Percentiles rank a stretch among this genome's conserved stretches.
Evolutionary conservation across 2,797 vertebrate genomes (phyloP).

Genomic region (Hylomyscus alleni): DNA sequence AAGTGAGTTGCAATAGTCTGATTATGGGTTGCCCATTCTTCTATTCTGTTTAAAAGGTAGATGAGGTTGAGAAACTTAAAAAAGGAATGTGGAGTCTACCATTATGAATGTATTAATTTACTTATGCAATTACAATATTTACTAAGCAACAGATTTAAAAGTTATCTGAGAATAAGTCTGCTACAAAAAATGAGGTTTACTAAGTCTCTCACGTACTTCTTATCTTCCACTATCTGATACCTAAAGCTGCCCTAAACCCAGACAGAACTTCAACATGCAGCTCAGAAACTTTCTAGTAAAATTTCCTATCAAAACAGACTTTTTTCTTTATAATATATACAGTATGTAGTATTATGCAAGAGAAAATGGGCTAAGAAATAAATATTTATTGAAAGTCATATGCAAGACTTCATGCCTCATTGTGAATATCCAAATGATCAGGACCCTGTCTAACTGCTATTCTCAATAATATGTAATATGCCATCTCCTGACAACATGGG

Average conservation of each 20-base stretch:
- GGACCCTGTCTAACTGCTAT: not conserved
- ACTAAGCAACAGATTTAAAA: not conserved
- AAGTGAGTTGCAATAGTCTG: not conserved
- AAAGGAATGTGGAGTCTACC: not conserved
- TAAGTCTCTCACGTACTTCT: not conserved
- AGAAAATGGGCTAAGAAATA: not conserved
- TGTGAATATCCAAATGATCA: not conserved
- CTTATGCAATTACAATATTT: not conserved
- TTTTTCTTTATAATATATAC: not conserved
- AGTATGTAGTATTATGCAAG: not conserved
- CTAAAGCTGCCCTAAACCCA: not conserved
- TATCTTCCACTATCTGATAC: not conserved
- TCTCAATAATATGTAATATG: not conserved
- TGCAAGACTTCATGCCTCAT: fast-evolving
- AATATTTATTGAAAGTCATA: not conserved
- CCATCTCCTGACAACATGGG: not conserved
- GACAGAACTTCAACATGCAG: not conserved
- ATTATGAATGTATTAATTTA: not conserved
- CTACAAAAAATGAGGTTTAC: not conserved
- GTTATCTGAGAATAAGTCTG: not conserved
- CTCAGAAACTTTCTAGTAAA: not conserved
- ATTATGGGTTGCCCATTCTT: not conserved
- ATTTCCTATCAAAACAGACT: not conserved
- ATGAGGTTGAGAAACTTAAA: not conserved
- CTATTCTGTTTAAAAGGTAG: not conserved